Percentiles rank a stretch among this genome's conserved stretches.
phyloP scores from a whole-genome alignment of 2,888 invertebrate genomes.

The Prosopocoilus inquinatus region DNA sequence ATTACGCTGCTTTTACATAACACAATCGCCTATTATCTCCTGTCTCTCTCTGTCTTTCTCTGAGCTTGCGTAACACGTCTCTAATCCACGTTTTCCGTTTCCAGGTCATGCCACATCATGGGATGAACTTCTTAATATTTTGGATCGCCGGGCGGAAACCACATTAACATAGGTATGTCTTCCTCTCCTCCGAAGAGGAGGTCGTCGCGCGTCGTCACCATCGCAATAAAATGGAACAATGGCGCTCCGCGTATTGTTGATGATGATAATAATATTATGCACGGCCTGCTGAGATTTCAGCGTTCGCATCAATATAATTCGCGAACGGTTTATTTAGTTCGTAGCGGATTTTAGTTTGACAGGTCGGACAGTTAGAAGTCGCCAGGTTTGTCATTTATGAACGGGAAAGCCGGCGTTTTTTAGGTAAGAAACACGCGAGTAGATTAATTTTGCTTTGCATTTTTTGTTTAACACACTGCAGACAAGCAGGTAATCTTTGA shows the following conservation, averaged over 20 bases:
- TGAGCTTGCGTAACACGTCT: background rate
- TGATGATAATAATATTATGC: constrained; percentile 13
- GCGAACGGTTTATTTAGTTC: constrained; percentile 11
- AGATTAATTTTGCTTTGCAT: too few species aligned
- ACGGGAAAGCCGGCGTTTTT: too few species aligned
- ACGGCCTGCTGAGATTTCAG: constrained; percentile 14
- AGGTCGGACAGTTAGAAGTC: constrained; percentile 19
- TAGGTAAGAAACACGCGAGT: too few species aligned
- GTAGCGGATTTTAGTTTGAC: constrained; percentile 16
- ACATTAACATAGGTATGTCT: constrained; percentile 21
- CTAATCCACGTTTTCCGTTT: constrained; percentile 26
- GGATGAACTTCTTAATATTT: constrained; percentile 41
- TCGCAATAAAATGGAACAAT: constrained; percentile 19
- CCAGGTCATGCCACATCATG: constrained; percentile 43
- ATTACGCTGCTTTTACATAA: too few species aligned
- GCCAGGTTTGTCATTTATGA: constrained; percentile 15
- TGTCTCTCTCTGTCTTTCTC: too few species aligned
- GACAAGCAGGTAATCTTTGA: too few species aligned
- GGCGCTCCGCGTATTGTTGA: background rate
- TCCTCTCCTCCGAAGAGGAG: constrained; percentile 5
- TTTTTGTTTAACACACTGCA: too few species aligned
- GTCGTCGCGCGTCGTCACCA: constrained; percentile 13
- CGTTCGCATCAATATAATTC: constrained; percentile 8
- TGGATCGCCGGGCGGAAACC: constrained; percentile 28
- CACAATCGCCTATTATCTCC: too few species aligned